These are phyloP conservation scores for Amyelois transitella DNA, from an alignment of 1,140 invertebrate genomes.

Conservation along the genomic window DNA sequence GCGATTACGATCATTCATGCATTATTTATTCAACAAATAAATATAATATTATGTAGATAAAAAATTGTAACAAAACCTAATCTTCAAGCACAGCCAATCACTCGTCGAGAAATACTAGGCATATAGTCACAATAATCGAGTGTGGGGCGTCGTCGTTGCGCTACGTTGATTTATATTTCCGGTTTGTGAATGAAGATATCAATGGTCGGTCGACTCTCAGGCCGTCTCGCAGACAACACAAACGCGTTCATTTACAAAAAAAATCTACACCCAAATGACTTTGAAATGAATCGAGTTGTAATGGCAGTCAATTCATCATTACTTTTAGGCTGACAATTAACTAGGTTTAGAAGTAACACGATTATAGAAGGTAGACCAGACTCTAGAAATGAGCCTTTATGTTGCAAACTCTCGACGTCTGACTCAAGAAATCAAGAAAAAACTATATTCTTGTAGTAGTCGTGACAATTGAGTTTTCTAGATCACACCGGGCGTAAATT, in stretches of 20 bases:
- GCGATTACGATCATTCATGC: neutral
- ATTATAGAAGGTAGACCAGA: no score
- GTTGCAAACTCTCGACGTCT: no score
- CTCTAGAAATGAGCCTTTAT: no score
- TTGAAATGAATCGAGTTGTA: no score
- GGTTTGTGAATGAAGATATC: conserved; percentile 63
- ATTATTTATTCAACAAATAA: neutral
- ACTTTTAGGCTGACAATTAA: no score
- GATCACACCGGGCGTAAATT: neutral
- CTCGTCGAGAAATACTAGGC: conserved; percentile 2
- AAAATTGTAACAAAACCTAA: no score
- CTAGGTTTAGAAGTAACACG: no score
- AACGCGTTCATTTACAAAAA: conserved; percentile 13
- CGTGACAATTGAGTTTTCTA: no score
- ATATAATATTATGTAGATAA: no score
- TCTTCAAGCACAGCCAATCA: conserved; percentile 4
- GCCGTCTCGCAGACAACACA: conserved; percentile 24
- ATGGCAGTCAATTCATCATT: no score
- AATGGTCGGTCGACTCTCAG: conserved; percentile 29
- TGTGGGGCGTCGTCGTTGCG: conserved; percentile 37
- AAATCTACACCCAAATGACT: neutral
- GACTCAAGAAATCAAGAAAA: no score
- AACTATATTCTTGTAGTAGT: no score
- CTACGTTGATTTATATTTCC: conserved; percentile 66
- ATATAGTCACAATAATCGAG: conserved; percentile 4